Evolutionary conservation across 2,113 vertebrate species (phyloP).

Genomic region (Paramisgurnus dabryanus): DNA sequence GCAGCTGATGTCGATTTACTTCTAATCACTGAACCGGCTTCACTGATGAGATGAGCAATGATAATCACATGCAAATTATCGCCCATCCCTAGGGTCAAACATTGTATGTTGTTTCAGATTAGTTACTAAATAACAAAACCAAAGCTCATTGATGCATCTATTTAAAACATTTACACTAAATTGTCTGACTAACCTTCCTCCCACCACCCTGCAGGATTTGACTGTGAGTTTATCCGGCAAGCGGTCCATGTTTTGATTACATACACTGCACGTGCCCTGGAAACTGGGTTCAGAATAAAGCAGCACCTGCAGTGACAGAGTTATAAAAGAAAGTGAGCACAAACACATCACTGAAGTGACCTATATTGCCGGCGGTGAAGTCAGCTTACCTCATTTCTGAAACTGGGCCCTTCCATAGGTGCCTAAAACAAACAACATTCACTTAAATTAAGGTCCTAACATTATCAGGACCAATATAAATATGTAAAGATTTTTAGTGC

Average conservation of each 20-base stretch:
- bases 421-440: conserved; percentile 63
- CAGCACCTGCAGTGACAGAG: conserved; percentile 74
- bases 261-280: conserved; percentile 74
- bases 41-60: too few species aligned
- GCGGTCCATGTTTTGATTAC: conserved; percentile 68
- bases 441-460: not conserved
- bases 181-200: conserved; percentile 82
- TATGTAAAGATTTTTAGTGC: too few species aligned
- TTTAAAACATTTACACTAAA: not conserved
- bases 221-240: conserved; percentile 68
- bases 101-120: too few species aligned
- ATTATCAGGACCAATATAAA: not conserved
- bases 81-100: too few species aligned
- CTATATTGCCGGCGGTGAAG: too few species aligned
- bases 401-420: conserved; percentile 39
- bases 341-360: not conserved
- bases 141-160: not conserved
- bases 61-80: too few species aligned
- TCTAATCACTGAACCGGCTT: too few species aligned
- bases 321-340: not conserved
- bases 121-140: too few species aligned
- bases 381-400: conserved; percentile 63
- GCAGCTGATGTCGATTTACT: too few species aligned
- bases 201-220: conserved; percentile 83
- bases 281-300: conserved; percentile 85